Evolutionary conservation across 2,113 vertebrate species (phyloP).

Genomic region (Collichthys lucidus): DNA sequence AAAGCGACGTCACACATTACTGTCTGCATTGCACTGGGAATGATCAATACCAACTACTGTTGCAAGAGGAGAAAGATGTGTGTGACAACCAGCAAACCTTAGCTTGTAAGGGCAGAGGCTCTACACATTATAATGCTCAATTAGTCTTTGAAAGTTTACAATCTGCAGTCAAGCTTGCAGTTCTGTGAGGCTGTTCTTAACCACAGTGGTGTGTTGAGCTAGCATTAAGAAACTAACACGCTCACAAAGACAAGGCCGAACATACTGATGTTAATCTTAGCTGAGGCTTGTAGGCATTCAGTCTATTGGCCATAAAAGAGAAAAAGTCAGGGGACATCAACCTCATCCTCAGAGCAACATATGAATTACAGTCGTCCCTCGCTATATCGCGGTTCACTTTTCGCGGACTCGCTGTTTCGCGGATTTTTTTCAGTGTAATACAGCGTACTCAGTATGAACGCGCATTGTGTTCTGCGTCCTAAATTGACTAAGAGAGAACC

Average conservation of each 20-base stretch:
- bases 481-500: too few species aligned
- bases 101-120: slow-evolving; percentile 13
- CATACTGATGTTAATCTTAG: background rate
- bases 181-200: background rate
- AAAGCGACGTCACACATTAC: slow-evolving; percentile 27
- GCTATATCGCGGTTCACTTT: too few species aligned
- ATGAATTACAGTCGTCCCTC: too few species aligned
- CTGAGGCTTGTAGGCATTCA: background rate
- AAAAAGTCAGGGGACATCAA: background rate
- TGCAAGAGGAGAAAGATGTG: background rate
- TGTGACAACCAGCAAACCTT: background rate
- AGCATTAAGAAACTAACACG: background rate
- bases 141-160: background rate
- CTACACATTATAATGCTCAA: slow-evolving; percentile 7
- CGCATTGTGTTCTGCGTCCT: too few species aligned
- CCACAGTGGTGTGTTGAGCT: background rate
- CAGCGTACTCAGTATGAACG: too few species aligned
- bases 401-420: too few species aligned
- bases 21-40: slow-evolving; percentile 46
- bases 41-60: slow-evolving; percentile 22
- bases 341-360: background rate
- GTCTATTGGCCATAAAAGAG: background rate
- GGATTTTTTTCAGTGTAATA: too few species aligned
- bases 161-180: background rate
- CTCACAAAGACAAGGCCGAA: background rate